Evolutionary conservation across 2,888 invertebrate genomes (phyloP).

Genomic region (Cataglyphis albicans): DNA sequence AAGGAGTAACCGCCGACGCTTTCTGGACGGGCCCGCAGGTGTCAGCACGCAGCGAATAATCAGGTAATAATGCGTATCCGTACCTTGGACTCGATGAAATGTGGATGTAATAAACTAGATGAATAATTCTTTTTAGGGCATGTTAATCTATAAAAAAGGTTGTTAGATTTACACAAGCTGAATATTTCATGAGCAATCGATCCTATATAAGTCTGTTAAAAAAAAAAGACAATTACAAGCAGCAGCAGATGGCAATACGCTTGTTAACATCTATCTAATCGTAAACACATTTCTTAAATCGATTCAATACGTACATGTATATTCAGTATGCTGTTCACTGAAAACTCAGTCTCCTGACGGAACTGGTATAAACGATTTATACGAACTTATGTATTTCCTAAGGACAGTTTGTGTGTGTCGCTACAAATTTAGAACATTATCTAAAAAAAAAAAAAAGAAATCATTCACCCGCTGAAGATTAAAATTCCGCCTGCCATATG

Average conservation of each 20-base stretch:
- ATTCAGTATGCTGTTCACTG: not conserved
- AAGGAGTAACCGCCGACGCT: constrained; percentile 88
- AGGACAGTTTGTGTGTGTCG: not conserved
- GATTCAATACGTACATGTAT: not conserved
- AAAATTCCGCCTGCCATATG: constrained; percentile 14
- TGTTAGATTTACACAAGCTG: not conserved
- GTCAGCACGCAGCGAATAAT: constrained; percentile 79
- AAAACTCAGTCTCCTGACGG: not conserved
- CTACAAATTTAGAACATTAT: constrained; percentile 45
- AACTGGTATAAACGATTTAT: not conserved
- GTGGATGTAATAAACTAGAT: not conserved
- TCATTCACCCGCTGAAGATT: constrained; percentile 18
- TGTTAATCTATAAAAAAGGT: not conserved
- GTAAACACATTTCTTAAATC: not conserved
- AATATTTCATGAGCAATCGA: not conserved
- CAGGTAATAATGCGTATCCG: constrained; percentile 71
- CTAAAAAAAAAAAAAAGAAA: not conserved
- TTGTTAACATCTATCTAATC: not conserved
- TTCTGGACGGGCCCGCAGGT: constrained; percentile 77
- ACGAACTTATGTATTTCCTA: not conserved
- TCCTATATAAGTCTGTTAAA: not conserved
- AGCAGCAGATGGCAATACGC: not conserved
- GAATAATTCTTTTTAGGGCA: not conserved
- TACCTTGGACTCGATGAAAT: not conserved
- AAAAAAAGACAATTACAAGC: not conserved